Evolutionary conservation across 1,140 invertebrate species (phyloP), one percentile per base, ranked within the genome.

Genomic region (Achatina immaculata): DNA sequence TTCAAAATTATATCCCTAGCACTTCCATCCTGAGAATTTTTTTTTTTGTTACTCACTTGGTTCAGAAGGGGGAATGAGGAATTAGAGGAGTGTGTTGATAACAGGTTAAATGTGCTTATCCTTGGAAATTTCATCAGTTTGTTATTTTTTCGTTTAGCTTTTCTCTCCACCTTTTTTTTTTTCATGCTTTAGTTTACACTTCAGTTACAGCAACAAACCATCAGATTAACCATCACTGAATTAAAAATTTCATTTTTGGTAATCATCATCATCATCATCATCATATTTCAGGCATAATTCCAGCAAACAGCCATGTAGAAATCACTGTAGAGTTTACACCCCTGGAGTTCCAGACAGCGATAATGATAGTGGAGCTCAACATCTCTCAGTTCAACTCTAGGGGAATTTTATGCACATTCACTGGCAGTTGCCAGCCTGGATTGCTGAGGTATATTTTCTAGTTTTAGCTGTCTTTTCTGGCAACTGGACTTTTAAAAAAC

Each of bases 341-440:
- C 24, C 83, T 85, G n/a, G 88, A 90, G 69, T 92, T 91, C 74
- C 87, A 86, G 65, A 91, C 91, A 45, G 87, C 90, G 1, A 77
- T 83, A 16, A 89, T 91, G 86, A 86, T 80, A 36, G 73, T 91
- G 51, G 87, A 91, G 83, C 83, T 92, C 58, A 86, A 82, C 2
- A 89, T 90, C 66, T 91, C 91, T 21, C 90, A 92, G 86, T 91
- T 91, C 76, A 90, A 91, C 78, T 88, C 86, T 4, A 86, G 85
- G 78, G 90, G 90, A 16, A 84, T 91, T 40, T 42, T 89, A 65
- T 91, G 90, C 83, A 87, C 85, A n/a, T 87, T 91, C 51, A 88
- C 82, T 40, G 91, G 91, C 16, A 83, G 83, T 31, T 91, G 88
- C 42, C 45, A 81, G 38, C 91, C 91, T 42, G 90, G 90, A 24